Base-by-base conservation (phyloP, 1,140 invertebrate genomes). In the Apis cerana region DNA sequence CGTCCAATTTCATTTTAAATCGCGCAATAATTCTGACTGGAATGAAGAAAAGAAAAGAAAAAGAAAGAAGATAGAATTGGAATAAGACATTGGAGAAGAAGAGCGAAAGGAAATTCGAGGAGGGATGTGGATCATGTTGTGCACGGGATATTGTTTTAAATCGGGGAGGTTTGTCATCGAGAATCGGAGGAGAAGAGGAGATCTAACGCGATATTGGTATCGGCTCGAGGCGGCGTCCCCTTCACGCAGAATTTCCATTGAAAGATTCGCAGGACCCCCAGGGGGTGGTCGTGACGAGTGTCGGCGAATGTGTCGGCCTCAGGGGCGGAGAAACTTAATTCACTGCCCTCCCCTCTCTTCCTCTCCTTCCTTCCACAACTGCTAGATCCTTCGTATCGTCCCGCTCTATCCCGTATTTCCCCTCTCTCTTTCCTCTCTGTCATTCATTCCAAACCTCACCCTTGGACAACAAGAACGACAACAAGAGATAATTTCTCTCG, bases 281-380 rank as follows among this genome's bases (percentile, higher is more conserved):
- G 85, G 69, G 86, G 86, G 77, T 88, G 86, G 85, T 87, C 85
- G 86, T 87, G 85, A 88, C 85, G 85, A 88, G 82, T 79, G 84
- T 88, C 85, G 81, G 77, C 84, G 87, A 89, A 91, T 90, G 90
- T 90, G 85, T 91, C 89, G 88, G 89, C 90, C 86, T 88, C 86
- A 87, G 88, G 86, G 88, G 90, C 88, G 86, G 86, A 89, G 88
- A 90, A 88, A 89, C 85, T 85, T 85, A 88, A 89, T 91, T 90
- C 89, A 83, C 85, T 86, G 85, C 89, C 90, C 90, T 90, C 82
- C 59, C 74, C 71, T 71, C 70, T 59, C 58, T 77, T 80, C 79
- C 61, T 72, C 68, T 68, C 75, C 67, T 56, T 65, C 59, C 27
- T 52, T 52, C 48, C 56, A 43, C 48, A 23, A 17, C 33, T 68